Percentiles rank a stretch among this genome's conserved stretches.
Conservation (phyloP, 92 coral and sea anemone genomes). For the Plumapathes pennacea region DNA sequence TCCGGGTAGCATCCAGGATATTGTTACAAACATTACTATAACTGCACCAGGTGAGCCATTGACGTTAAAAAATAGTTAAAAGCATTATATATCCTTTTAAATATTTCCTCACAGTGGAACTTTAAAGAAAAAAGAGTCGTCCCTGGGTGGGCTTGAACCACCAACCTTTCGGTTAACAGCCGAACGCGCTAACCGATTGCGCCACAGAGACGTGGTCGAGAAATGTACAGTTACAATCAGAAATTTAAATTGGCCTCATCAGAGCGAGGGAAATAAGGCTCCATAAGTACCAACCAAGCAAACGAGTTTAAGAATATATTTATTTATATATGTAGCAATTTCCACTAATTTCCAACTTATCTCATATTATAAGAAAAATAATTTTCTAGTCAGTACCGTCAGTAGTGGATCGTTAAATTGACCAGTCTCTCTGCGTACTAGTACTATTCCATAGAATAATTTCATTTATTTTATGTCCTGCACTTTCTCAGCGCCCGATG, state of each 20-base stretch:
- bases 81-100: neutral
- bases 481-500: conserved; percentile 69
- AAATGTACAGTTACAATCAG: too few relatives aligned
- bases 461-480: neutral
- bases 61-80: neutral
- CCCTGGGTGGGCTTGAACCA: conserved; percentile 93
- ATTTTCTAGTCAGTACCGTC: neutral
- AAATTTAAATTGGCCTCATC: too few relatives aligned
- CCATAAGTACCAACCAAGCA: too few relatives aligned
- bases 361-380: too few relatives aligned
- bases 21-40: conserved; percentile 69
- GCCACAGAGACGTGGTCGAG: conserved; percentile 90
- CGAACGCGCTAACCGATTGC: conserved; percentile 92
- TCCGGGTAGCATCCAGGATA: conserved; percentile 71
- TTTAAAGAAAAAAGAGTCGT: conserved; percentile 12
- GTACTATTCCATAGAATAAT: too few relatives aligned
- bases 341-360: too few relatives aligned
- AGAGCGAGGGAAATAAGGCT: too few relatives aligned
- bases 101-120: neutral
- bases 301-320: too few relatives aligned
- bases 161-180: conserved; percentile 93
- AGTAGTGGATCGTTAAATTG: neutral
- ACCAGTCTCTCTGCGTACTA: too few relatives aligned
- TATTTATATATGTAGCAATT: too few relatives aligned
- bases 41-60: conserved; percentile 87